Evolutionary conservation across 2,797 vertebrate genomes (phyloP).

Genomic region (Gymnopithys bicolor): DNA sequence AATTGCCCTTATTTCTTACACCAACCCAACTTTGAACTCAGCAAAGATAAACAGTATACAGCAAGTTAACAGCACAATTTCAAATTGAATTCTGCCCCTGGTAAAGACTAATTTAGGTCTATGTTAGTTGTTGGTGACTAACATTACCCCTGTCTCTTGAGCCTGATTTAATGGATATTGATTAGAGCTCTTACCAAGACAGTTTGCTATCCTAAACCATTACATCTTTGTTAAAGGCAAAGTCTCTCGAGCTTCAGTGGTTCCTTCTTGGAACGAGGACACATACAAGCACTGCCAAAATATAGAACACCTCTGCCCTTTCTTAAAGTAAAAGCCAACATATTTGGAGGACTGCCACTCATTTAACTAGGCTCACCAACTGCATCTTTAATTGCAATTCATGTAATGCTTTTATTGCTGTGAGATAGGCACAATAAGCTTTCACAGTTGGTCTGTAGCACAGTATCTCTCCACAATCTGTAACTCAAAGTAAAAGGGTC

Average conservation of each 20-base stretch:
- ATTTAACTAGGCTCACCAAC: neutral
- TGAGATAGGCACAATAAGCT: neutral
- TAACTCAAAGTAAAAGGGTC: neutral
- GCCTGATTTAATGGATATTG: neutral
- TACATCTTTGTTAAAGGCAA: neutral
- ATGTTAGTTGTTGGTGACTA: neutral
- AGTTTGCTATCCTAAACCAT: neutral
- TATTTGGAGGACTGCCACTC: slow-evolving; percentile 20
- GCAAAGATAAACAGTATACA: neutral
- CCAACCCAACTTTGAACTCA: neutral
- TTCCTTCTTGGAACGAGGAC: neutral
- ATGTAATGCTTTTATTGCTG: slow-evolving; percentile 8
- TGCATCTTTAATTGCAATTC: slow-evolving; percentile 50
- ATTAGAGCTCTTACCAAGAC: neutral
- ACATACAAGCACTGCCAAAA: neutral
- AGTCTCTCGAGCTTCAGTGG: neutral
- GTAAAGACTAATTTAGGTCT: neutral
- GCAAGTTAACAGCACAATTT: neutral
- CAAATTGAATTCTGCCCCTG: neutral
- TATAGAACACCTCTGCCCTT: neutral
- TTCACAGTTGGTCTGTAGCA: neutral
- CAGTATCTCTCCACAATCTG: neutral
- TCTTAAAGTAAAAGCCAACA: neutral
- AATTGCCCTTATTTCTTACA: neutral
- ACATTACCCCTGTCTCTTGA: rapidly evolving